phyloP scores from a whole-genome alignment of 2,113 vertebrate species.

The Octodon degus region DNA sequence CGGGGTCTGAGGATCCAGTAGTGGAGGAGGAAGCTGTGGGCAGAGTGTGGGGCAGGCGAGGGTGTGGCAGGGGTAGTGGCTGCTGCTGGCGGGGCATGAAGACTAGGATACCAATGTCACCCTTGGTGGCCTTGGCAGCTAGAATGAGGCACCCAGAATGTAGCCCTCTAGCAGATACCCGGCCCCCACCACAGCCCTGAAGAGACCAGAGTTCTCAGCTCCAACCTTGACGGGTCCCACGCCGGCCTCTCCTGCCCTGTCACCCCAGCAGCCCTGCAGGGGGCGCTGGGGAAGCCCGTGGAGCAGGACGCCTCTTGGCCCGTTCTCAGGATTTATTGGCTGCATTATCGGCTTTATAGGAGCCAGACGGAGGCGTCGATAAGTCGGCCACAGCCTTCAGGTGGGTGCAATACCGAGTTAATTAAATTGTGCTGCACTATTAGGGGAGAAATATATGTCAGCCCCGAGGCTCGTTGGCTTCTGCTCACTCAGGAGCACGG shows the following conservation, averaged over 20 bases:
- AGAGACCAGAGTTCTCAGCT: neutral
- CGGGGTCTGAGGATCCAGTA: fast-evolving
- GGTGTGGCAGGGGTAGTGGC: fast-evolving
- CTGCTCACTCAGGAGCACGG: neutral
- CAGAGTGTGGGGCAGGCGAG: neutral
- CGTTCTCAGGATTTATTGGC: constrained; percentile 65
- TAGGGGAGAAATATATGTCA: constrained; percentile 71
- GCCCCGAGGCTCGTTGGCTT: constrained; percentile 44
- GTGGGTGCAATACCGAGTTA: constrained; percentile 64
- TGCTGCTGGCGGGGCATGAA: fast-evolving
- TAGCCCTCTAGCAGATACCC: neutral
- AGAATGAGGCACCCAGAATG: fast-evolving
- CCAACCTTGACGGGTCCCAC: fast-evolving
- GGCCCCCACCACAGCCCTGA: neutral
- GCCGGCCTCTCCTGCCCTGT: neutral
- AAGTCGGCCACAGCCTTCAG: constrained; percentile 66
- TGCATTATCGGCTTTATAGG: constrained; percentile 1
- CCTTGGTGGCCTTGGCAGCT: neutral
- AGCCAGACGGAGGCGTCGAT: constrained; percentile 75
- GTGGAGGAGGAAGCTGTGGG: fast-evolving
- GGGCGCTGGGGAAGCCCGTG: neutral
- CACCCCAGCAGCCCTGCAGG: neutral
- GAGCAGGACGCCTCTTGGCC: constrained; percentile 28
- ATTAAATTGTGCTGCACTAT: constrained; percentile 69
- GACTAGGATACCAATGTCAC: fast-evolving